Base-by-base conservation (phyloP, 2,888 invertebrate genomes). In the Synanthedon andrenaeformis region DNA sequence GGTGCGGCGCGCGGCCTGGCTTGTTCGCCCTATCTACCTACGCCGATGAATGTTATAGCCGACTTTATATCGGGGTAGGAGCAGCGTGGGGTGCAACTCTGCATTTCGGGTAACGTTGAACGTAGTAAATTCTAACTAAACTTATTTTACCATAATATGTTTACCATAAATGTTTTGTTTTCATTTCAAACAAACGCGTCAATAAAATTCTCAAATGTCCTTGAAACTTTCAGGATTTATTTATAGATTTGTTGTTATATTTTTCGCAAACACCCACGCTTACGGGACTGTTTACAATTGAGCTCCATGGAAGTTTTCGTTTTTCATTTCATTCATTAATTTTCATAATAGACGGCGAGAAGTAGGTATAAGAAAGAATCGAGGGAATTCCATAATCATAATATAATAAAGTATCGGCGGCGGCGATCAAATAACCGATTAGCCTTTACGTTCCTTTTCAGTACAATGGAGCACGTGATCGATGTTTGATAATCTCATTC, bases 401-500 rank as follows among this genome's bases (percentile, higher is more conserved):
- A 69, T 68, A 70, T 67, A 73, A 70, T 64, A 63, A 67, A 69
- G 69, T 28, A 67, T 64, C 65, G 67, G 19, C n/a, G 67, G 62
- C 54, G 60, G 66, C 74, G 76, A 81, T 82, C 74, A 77, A 79
- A 75, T 76, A 77, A 74, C 74, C 77, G 79, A 83, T 82, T 81
- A 79, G 76, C 74, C 70, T 79, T 82, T 79, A 78, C 65, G 66
- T 72, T 75, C 71, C 74, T 75, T 79, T 74, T 72, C 67, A 73
- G 72, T 74, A 81, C 79, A 80, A 81, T 81, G 79, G 79, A 69
- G 72, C 81, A 77, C 83, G 82, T 82, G 79, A 76, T 73, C 66
- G 70, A 58, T 57, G 60, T 61, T 59, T 63, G 63, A 71, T 74
- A 70, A 72, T 75, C 75, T 75, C 78, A 82, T 85, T 83, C 78